Base-by-base conservation (phyloP, 2,888 invertebrate genomes). In the Tetramorium bicarinatum region DNA sequence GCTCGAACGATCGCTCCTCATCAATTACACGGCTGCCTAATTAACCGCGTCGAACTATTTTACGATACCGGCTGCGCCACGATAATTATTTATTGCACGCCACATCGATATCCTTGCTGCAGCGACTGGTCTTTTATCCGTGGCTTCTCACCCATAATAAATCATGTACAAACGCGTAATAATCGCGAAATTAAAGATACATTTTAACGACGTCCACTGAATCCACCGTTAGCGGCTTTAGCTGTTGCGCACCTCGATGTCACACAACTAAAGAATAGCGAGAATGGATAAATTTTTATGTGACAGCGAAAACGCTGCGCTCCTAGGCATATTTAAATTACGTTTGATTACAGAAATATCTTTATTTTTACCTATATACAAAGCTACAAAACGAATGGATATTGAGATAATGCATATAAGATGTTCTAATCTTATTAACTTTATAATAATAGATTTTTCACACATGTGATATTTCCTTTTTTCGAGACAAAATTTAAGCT, bases 1-100 rank as follows among this genome's bases (percentile, higher is more conserved):
- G 59, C 64, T 67, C 75, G 59, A 76, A 61, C 59, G 83, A 71
- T 77, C 85, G 69, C 52, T 62, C 62, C 84, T 85, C 85, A 77
- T 83, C 85, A 83, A 85, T 85, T 85, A 80, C 72, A 79, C 47
- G 79, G 84, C 74, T 84, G 85, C 85, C 85, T 85, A 85, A 85
- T 85, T 85, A 85, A 85, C 84, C 64, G 61, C 67, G 66, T 76
- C 80, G 64, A 85, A 83, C 84, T 85, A 84, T 84, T 84, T 85
- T 67, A 80, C 72, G 84, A 81, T 74, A 81, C 84, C 66, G 76
- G 76, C 61, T 81, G 82, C 74, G 66, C 66, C 59, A 72, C 21
- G 79, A 59, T 80, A 80, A 80, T 80, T 80, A 79, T 79, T 79
- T 67, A 69, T 77, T 52, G 79, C 80, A 77, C 69, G 80, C 80